Percentiles rank a stretch among this genome's conserved stretches.
Evolutionary conservation across 2,797 vertebrate genomes (phyloP).

Genomic region (Cygnus olor): DNA sequence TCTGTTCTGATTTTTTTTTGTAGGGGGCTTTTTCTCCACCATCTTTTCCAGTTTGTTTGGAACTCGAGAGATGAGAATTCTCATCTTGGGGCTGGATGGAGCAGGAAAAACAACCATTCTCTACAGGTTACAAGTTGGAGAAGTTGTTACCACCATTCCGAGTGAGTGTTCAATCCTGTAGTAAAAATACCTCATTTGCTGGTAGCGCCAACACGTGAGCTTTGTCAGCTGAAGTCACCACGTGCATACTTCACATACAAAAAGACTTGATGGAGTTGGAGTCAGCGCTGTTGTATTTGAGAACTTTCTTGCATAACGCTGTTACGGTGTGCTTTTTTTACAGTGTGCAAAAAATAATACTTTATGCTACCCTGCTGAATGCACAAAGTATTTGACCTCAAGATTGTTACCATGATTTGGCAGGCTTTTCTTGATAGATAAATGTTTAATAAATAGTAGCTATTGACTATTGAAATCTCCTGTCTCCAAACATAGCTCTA

Average conservation of each 20-base stretch:
- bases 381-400: neutral
- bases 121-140: conserved; percentile 96
- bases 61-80: conserved; percentile 97
- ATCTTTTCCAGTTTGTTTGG: conserved; percentile 96
- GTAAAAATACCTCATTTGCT: neutral
- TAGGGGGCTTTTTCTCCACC: conserved; percentile 95
- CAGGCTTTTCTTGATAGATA: neutral
- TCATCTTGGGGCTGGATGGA: conserved; percentile 96
- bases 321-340: neutral
- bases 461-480: neutral
- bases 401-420: neutral
- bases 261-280: neutral
- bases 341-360: neutral
- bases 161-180: conserved; percentile 81
- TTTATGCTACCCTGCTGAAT: neutral
- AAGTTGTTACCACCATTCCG: conserved; percentile 98
- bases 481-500: neutral
- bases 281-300: neutral
- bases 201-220: neutral
- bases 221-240: neutral
- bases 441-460: neutral
- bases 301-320: neutral
- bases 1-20: conserved; percentile 9
- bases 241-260: accelerated
- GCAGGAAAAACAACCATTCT: conserved; percentile 98